A percentile compares a stretch with the other conserved stretches of the same genome.
These are phyloP conservation scores for Stictocephala bisonia DNA, from an alignment of 2,888 invertebrate genomes.

Conservation along the genomic window DNA sequence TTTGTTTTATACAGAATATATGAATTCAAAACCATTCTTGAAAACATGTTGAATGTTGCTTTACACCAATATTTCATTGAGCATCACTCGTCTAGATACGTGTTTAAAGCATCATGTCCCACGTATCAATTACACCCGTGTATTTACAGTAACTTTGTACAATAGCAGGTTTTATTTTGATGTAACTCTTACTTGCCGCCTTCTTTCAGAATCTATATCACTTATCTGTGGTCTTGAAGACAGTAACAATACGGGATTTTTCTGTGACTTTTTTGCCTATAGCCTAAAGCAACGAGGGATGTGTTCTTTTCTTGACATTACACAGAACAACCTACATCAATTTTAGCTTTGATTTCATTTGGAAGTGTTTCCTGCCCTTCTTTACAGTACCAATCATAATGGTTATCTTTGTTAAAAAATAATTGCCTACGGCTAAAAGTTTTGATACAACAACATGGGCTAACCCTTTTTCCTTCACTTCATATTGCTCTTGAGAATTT, in stretches of 20 bases:
- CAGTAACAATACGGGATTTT: conserved; percentile 4
- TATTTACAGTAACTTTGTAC: too few relatives aligned
- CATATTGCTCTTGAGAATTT: background rate
- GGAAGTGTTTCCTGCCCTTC: conserved; percentile 14
- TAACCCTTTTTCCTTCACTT: background rate
- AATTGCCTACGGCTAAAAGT: background rate
- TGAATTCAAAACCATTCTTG: too few relatives aligned
- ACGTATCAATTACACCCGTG: too few relatives aligned
- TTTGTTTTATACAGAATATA: too few relatives aligned
- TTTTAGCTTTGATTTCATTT: background rate
- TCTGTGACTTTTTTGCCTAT: background rate
- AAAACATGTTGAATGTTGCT: too few relatives aligned
- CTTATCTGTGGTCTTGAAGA: background rate
- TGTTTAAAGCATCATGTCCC: too few relatives aligned
- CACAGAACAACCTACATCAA: background rate
- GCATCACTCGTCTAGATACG: too few relatives aligned
- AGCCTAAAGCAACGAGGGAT: conserved; percentile 1
- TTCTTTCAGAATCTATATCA: background rate
- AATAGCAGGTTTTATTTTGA: too few relatives aligned
- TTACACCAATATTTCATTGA: too few relatives aligned
- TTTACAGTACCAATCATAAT: background rate
- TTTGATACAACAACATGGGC: background rate
- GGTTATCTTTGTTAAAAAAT: background rate
- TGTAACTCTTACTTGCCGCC: background rate
- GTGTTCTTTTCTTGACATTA: background rate